Evolutionary conservation across 2,113 vertebrate genomes (phyloP), one percentile per base, ranked within the genome.

Genomic region (Lagopus leucura): DNA sequence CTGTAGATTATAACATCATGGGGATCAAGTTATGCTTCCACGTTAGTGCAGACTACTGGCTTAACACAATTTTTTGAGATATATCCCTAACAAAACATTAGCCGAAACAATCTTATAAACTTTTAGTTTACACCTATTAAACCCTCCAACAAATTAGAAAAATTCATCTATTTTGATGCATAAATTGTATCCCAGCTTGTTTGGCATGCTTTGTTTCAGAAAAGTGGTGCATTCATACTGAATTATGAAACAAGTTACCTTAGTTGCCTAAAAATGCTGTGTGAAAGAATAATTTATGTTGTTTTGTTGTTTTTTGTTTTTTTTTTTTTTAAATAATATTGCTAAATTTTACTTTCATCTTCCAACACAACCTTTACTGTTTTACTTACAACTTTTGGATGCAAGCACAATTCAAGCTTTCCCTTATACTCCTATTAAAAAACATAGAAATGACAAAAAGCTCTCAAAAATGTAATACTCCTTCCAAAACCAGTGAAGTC

Each of bases 301-400:
- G 38, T 38, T 38, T 38, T 38, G 9, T 54, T 70, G 9, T 74
- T 57, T 24, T 38, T 38, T 38, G 9, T 54, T 70, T 8, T 74
- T 57, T 24, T 52, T 32, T 14, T 58, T 45, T 54, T 38, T 9
- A 36, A 76, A 40, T 50, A 77, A 69, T 73, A 64, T 43, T 83
- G 76, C 50, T 55, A 93, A 86, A 74, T 52, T 54, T 74, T 65
- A 76, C n/a, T 86, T 88, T 79, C 19, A 25, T 71, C 42, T 92
- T 91, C 50, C 86, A 93, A 64, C 22, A 70, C 24, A 85, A 69
- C 11, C 82, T 91, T 79, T 65, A 89, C 63, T 85, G 54, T 72
- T 89, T 92, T 79, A 70, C n/a, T 91, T 92, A 52, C 82, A 92
- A 85, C 20, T 92, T 54, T 42, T 82, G 54, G 28, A 91, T 74